Evolutionary conservation across 2,888 invertebrate genomes (phyloP), one percentile per base, ranked within the genome.

Genomic region (Aleiodes alternator): DNA sequence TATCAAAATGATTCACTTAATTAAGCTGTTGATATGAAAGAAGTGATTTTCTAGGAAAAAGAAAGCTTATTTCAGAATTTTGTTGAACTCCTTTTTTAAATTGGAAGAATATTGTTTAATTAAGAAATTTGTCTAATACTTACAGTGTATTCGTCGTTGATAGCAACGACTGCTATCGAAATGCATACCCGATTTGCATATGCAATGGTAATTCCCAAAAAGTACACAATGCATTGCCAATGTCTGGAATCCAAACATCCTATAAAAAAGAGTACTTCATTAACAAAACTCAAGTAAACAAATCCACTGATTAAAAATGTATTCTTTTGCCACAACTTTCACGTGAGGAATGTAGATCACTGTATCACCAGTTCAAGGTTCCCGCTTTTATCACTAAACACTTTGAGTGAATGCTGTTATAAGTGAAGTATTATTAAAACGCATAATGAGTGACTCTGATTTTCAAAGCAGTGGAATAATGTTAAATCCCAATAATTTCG

Each of bases 181-280:
- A 91, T 87, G 80, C 91, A 90, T n/a, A 92, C 91, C 12, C 93
- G 89, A 51, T 92, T 85, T 14, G 90, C 87, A 0, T 92, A 93
- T 57, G 91, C 89, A 1, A 91, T 89, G 0, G 90, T 85, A 38
- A 92, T 89, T 6, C 90, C 90, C 0, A 90, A 83, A 50, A 92
- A 90, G 88, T 92, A 90, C 75, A 93, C 90, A 14, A 91, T 57
- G 75, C 90, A 86, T 84, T 93, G 93, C 0, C 92, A 31, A 73
- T 93, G 93, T 0, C 93, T 90, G 8, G 90, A 85, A 0, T 92
- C 93, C 7, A 92, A 83, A 53, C 84, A 88, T 61, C 78, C 80
- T 81, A 70, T 59, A 66, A 59, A 59, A 34, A 34, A 56, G 11
- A 14, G 14, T 23, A 23, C 23, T 56, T 23, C 14, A 56, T 56